These are phyloP conservation scores for Coreius guichenoti DNA, from an alignment of 2,797 vertebrate genomes.

Conservation along the genomic window DNA sequence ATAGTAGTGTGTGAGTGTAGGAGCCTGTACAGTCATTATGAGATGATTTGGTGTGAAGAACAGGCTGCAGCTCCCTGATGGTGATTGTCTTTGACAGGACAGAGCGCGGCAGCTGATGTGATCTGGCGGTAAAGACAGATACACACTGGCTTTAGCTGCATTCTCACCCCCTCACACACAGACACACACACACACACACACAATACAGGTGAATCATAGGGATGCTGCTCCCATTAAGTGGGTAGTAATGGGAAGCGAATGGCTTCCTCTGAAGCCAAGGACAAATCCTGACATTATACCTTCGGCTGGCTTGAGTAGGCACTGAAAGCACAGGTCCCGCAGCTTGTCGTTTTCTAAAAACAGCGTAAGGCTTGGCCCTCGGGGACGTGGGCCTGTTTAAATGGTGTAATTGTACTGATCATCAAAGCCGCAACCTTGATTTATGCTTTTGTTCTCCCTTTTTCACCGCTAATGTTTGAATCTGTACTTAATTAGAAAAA, in stretches of 20 bases:
- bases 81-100: constrained; percentile 45
- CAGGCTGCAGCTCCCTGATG: constrained; percentile 34
- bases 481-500: background rate
- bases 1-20: constrained; percentile 31
- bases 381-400: constrained; percentile 3
- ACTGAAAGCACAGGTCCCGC: constrained; percentile 1
- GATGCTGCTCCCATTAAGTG: constrained; percentile 34
- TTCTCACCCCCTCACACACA: constrained; percentile 23
- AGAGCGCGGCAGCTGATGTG: constrained; percentile 19
- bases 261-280: constrained; percentile 41
- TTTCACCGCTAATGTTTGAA: background rate
- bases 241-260: constrained; percentile 48
- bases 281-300: constrained; percentile 35
- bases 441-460: constrained; percentile 2
- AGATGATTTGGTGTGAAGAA: constrained; percentile 46
- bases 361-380: background rate
- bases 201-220: constrained; percentile 45
- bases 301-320: constrained; percentile 28
- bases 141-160: constrained; percentile 16
- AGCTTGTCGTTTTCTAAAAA: constrained; percentile 15
- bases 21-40: constrained; percentile 48
- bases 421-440: constrained; percentile 17
- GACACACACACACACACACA: background rate
- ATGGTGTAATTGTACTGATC: background rate
- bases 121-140: constrained; percentile 29